Percentiles rank a stretch among this genome's conserved stretches.
phyloP scores from a whole-genome alignment of 1,140 invertebrate genomes.

The Drepana arcuata region DNA sequence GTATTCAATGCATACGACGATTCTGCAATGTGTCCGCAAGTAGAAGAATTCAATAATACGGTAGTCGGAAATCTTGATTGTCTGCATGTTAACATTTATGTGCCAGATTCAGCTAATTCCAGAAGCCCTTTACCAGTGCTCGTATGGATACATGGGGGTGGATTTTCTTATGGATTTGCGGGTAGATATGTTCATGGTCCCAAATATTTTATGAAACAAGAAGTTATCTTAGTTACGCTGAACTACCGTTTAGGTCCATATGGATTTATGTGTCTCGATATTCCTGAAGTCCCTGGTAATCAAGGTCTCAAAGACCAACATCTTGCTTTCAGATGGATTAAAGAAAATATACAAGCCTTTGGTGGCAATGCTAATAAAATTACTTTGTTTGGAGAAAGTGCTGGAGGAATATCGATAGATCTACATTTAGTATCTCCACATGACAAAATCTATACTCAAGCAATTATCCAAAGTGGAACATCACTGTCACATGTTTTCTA shows the following conservation, averaged over 20 bases:
- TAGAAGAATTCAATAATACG: conserved; percentile 16
- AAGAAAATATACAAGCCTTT: too few relatives aligned
- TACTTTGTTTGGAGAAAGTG: too few relatives aligned
- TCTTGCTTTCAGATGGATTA: too few relatives aligned
- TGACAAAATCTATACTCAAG: too few relatives aligned
- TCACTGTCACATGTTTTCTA: too few relatives aligned
- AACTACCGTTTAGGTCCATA: conserved; percentile 77
- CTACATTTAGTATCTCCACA: too few relatives aligned
- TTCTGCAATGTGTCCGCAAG: conserved; percentile 24
- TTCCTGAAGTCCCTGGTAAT: too few relatives aligned
- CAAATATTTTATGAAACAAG: conserved; percentile 69
- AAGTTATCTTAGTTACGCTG: conserved; percentile 74
- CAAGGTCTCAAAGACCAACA: too few relatives aligned
- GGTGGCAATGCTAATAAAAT: too few relatives aligned
- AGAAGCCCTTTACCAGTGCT: conserved; percentile 72
- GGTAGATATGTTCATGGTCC: conserved; percentile 51
- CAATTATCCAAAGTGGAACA: too few relatives aligned
- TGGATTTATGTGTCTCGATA: conserved; percentile 79
- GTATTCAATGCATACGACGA: conserved; percentile 27
- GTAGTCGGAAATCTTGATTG: conserved; percentile 26
- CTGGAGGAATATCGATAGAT: too few relatives aligned
- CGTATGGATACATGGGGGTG: conserved; percentile 82
- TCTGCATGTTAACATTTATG: conserved; percentile 44
- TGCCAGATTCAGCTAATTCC: conserved; percentile 21
- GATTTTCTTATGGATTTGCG: conserved; percentile 70